phyloP scores from a whole-genome alignment of 1,140 invertebrate species.

The Mycetomoellerius zeteki region DNA sequence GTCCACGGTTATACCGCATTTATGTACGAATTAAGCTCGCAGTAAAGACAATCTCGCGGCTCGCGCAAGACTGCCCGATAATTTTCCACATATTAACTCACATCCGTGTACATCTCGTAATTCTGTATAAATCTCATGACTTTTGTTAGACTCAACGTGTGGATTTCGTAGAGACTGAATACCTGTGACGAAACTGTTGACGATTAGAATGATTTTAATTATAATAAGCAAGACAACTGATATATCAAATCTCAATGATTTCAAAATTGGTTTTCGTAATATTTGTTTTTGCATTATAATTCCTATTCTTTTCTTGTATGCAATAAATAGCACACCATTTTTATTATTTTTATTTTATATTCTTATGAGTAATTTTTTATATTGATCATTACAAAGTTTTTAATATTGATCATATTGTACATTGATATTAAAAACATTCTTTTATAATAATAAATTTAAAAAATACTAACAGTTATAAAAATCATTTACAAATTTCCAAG shows the following conservation, averaged over 20 bases:
- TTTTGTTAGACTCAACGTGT: background rate
- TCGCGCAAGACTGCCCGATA: conserved; percentile 50
- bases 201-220: background rate
- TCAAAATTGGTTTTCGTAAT: background rate
- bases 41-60: conserved; percentile 57
- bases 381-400: background rate
- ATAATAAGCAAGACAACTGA: background rate
- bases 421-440: background rate
- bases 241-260: too few relatives aligned
- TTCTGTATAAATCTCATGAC: background rate
- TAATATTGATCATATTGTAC: background rate
- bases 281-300: background rate
- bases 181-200: too few relatives aligned
- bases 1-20: background rate
- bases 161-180: background rate
- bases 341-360: background rate
- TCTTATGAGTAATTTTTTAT: background rate
- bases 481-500: background rate
- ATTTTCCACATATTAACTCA: conserved; percentile 72
- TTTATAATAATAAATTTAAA: background rate
- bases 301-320: background rate
- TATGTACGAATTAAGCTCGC: conserved; percentile 33
- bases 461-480: background rate
- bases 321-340: background rate
- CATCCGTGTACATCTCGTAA: conserved; percentile 50